Base-by-base conservation (phyloP, 2,888 invertebrate species). In the Formica aserva region DNA sequence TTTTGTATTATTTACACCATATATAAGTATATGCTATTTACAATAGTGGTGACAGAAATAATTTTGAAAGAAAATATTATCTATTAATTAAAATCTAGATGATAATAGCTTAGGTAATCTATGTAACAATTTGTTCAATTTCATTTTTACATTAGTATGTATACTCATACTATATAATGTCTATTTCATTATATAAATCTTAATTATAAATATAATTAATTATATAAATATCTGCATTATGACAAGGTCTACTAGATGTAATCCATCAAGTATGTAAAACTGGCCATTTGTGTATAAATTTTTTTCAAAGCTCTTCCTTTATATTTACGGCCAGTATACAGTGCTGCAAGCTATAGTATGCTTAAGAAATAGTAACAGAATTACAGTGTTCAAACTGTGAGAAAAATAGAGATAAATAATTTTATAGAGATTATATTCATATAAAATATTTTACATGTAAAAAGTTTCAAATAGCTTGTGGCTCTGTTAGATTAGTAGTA, bases 341-440 rank as follows among this genome's bases (percentile, higher is more conserved):
- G 90, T 83, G 88, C 86, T 85, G 87, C 89, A 62, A 90, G 90
- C 88, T 90, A 89, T 90, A 82, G 74, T 29, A 85, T 75, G 66
- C 13, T 38, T 62, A 48, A 65, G 57, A 86, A 38, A 77, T 72
- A 83, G 6, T 45, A 22, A 76, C 15, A 22, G 26, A 62, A 11
- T 45, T 32, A 41, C 3, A 0, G 15, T 13, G 15, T 65, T 1
- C 22, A 57, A 76, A 41, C 29, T 41, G 32, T 11, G 22, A 77
- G 18, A 35, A 32, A 32, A 62, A 81, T 18, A 45, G 48, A 63
- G 65, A 52, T 60, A n/a, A 32, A 38, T 0, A 62, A 45, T 60
- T 62, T 65, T 67, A 41, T 45, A 41, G 18, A 57, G 48, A 52
- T 52, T 52, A 77, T 52, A 63, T 48, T 57, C 13, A 62, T 57